Base-by-base conservation (phyloP, 1,140 invertebrate genomes). In the Drosophila triauraria region DNA sequence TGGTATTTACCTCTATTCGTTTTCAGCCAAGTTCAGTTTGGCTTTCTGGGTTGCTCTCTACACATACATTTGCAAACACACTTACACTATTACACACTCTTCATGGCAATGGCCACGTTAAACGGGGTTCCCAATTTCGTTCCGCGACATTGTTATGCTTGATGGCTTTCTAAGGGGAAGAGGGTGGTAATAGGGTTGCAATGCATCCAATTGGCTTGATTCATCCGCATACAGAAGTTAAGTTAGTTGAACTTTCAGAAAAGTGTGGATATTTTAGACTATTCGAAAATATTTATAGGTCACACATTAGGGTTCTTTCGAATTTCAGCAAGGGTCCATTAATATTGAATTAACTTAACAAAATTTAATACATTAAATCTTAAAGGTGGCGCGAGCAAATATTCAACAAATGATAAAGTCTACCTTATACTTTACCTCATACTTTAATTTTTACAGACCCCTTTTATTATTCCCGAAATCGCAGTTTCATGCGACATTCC, bases 61-160 rank as follows among this genome's bases (percentile, higher is more conserved):
- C 43, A 13, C 12, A 44, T 15, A 46, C 30, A 44, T 27, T 9
- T 32, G 13, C 51, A 67, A 57, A 47, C 42, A 48, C 30, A 61
- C 32, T 20, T 17, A 46, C 60, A 42, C 9, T 68, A 20, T 10
- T 17, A 40, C 53, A 57, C 27, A 53, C 61, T 48, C 65, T 61
- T 46, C 75, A 59, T 67, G 56, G 78, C 35, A 59, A 50, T 61
- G 46, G 54, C 60, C 68, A 60, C 27, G 60, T 48, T 57, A 65
- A 78, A 84, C 71, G 76, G 75, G 74, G 80, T 71, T 60, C 59
- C 59, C 71, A 63, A 60, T 82, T 78, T 74, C 62, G 42, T 62
- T 62, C 51, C 32, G 59, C 44, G 54, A 63, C 63, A 80, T 80
- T 84, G 77, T 80, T 75, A 58, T 71, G 23, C 64, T 58, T 47